Conservation (phyloP, 2,888 invertebrate genomes). For the Stenurella melanura region DNA sequence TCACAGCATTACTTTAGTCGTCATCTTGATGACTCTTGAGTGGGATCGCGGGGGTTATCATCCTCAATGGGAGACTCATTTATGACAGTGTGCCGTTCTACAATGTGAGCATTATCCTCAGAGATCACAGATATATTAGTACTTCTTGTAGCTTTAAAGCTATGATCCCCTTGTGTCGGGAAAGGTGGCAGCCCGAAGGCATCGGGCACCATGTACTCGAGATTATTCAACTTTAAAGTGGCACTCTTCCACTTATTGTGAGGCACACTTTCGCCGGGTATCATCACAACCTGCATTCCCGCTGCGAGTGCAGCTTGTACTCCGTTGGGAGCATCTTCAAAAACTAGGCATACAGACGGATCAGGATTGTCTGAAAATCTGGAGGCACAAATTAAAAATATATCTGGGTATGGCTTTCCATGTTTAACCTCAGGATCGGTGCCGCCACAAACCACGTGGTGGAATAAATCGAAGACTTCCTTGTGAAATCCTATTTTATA, state of each 20-base stretch:
- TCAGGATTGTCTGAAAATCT: slow-evolving; percentile 82
- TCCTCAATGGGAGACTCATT: too few species aligned
- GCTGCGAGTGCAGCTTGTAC: slow-evolving; percentile 85
- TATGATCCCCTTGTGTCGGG: not conserved
- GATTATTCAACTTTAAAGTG: slow-evolving; percentile 82
- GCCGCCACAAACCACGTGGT: slow-evolving; percentile 87
- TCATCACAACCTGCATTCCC: slow-evolving; percentile 91
- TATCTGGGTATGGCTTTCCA: slow-evolving; percentile 93
- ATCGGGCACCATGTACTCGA: slow-evolving; percentile 89
- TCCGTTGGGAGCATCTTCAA: slow-evolving; percentile 94
- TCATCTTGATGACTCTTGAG: too few species aligned
- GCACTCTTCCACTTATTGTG: slow-evolving; percentile 76
- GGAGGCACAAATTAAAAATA: slow-evolving; percentile 79
- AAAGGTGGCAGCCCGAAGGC: slow-evolving; percentile 89
- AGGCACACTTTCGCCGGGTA: slow-evolving; percentile 78
- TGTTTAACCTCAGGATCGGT: slow-evolving; percentile 88
- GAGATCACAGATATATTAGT: too few species aligned
- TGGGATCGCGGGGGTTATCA: too few species aligned
- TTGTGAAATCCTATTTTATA: slow-evolving; percentile 80
- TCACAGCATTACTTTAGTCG: too few species aligned
- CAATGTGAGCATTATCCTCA: too few species aligned
- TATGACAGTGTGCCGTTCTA: too few species aligned
- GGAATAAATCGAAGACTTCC: slow-evolving; percentile 81
- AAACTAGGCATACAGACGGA: slow-evolving; percentile 84
- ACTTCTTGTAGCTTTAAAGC: too few species aligned